These are phyloP conservation scores for Spinus pinus DNA, from an alignment of 2,797 vertebrate genomes.

Conservation along the genomic window DNA sequence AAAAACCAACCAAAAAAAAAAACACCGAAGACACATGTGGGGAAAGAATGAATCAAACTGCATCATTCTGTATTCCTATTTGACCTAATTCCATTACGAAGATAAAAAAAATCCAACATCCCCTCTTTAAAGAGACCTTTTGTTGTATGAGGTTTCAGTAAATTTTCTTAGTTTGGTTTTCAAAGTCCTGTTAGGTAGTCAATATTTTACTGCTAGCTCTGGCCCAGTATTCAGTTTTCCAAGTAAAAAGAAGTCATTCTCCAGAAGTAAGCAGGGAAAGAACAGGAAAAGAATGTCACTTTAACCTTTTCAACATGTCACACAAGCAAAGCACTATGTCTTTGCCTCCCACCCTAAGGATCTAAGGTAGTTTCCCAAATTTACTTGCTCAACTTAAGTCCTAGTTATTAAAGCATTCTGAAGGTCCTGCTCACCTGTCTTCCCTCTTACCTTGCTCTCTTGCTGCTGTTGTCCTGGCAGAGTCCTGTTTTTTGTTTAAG, in stretches of 20 bases:
- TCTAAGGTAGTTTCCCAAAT: background rate
- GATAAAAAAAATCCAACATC: background rate
- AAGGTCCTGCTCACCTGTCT: background rate
- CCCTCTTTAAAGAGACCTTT: background rate
- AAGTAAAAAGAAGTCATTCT: background rate
- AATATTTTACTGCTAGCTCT: background rate
- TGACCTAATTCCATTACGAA: background rate
- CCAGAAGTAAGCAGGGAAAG: background rate
- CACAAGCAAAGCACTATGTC: background rate
- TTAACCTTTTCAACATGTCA: background rate
- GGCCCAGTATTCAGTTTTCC: background rate
- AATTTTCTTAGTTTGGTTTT: background rate
- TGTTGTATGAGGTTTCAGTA: background rate
- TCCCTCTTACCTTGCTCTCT: background rate
- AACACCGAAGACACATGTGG: background rate
- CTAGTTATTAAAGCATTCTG: background rate
- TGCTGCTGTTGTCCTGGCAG: background rate
- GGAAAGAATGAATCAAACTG: background rate
- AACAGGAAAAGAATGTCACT: background rate
- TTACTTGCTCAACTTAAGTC: background rate
- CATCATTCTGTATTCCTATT: background rate
- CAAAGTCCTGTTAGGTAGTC: background rate
- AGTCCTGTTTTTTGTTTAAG: background rate
- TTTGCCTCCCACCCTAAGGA: background rate
- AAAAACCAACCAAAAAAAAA: background rate